Evolutionary conservation across 2,113 vertebrate species (phyloP), one percentile per base, ranked within the genome.

Genomic region (Haemorhous mexicanus): DNA sequence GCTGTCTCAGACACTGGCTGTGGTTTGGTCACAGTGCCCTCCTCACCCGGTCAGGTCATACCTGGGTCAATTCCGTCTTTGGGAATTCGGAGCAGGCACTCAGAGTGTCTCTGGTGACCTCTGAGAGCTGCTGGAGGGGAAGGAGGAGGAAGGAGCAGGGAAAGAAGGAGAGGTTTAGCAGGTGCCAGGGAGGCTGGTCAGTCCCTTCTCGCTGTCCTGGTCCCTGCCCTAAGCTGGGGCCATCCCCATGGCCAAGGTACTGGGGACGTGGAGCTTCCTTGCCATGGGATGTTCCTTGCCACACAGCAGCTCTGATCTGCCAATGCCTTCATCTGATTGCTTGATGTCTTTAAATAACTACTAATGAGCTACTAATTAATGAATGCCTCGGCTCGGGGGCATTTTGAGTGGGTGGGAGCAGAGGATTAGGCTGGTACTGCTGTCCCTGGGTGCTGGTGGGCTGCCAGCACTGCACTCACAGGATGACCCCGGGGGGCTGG

Each of bases 311-410:
- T 87, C 44, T 3, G 26, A 64, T 69, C 73, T 9, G 1, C n/a
- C 53, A 49, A 6, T 5, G 12, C 73, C 84, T 78, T 73, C 49
- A 15, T 68, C 50, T 93, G 44, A 83, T 89, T 33, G 7, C 91
- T 85, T 85, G 77, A 63, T 91, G 78, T 66, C 88, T 90, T 26
- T 66, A 62, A 58, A 26, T 33, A 88, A 91, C 93, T 94, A 64
- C 95, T 97, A 95, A 96, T 93, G 95, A 97, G 96, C 86, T 94
- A 97, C 97, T 97, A 96, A 96, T 96, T 97, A 97, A 93, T 59
- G 85, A 84, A 44, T 55, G 68, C 84, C 28, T 16, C 22, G n/a
- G 78, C 96, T 92, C 80, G 53, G 81, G 95, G 92, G 78, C 92
- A 88, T 12, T 32, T 59, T 82, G 78, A 52, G 69, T 1, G 17